phyloP scores from a whole-genome alignment of 2,797 vertebrate species.

The Spondyliosoma cantharus region DNA sequence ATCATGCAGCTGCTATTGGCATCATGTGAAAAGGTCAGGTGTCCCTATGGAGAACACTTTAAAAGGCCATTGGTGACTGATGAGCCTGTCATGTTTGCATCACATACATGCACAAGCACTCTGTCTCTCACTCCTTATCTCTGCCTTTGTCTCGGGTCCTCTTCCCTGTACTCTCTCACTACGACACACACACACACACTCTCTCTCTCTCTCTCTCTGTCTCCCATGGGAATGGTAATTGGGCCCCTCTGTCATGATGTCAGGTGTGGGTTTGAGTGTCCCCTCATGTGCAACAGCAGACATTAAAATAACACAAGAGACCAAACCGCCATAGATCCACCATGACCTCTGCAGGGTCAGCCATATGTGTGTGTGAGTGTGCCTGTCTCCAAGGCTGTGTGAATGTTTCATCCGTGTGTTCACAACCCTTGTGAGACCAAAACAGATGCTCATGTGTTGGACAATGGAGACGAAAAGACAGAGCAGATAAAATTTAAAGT shows the following conservation, averaged over 20 bases:
- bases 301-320: constrained; percentile 85
- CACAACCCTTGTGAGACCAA: constrained; percentile 21
- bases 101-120: constrained; percentile 67
- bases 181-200: constrained; percentile 31
- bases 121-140: constrained; percentile 36
- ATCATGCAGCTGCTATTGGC: constrained; percentile 82
- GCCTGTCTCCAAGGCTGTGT: constrained; percentile 12
- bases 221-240: constrained; percentile 77
- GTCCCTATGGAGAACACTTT: constrained; percentile 79
- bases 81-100: constrained; percentile 81
- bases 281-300: constrained; percentile 80
- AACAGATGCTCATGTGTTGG: constrained; percentile 5
- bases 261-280: constrained; percentile 80
- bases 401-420: constrained; percentile 18
- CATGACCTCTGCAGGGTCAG: constrained; percentile 72
- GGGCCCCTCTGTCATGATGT: constrained; percentile 83
- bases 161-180: background rate
- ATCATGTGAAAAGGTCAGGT: constrained; percentile 85
- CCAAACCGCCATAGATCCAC: constrained; percentile 72
- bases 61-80: constrained; percentile 85
- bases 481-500: constrained; percentile 48
- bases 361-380: constrained; percentile 35
- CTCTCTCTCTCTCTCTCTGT: background rate
- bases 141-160: constrained; percentile 42
- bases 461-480: constrained; percentile 21